Evolutionary conservation across 2,113 vertebrate genomes (phyloP).

Genomic region (Nipponia nippon): DNA sequence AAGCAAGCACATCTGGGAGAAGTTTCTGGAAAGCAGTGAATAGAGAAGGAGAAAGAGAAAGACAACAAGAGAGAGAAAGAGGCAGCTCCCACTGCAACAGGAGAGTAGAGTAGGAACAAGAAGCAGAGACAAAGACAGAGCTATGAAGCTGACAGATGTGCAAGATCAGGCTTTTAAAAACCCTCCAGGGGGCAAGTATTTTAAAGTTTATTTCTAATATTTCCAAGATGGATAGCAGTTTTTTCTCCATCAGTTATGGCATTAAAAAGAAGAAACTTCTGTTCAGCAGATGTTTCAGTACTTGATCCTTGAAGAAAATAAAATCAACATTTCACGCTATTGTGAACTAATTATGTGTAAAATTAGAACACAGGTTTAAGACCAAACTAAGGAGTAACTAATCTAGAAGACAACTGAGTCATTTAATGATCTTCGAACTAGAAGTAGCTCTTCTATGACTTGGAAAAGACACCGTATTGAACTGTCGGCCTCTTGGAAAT

Average conservation of each 20-base stretch:
- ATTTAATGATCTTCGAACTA: background rate
- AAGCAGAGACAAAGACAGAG: background rate
- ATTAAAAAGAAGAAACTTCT: background rate
- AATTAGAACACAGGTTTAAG: background rate
- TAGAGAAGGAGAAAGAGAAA: background rate
- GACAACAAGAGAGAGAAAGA: background rate
- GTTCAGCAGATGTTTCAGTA: background rate
- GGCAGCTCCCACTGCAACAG: background rate
- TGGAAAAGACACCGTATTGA: background rate
- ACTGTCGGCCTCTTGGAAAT: background rate
- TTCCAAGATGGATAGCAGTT: background rate
- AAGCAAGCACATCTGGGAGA: background rate
- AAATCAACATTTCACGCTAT: background rate
- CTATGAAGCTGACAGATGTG: background rate
- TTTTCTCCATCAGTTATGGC: background rate
- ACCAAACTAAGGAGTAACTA: background rate
- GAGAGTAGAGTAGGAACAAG: background rate
- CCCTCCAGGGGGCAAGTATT: background rate
- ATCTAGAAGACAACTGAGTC: background rate
- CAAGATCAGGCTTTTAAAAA: background rate
- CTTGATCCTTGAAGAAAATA: background rate
- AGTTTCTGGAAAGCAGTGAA: background rate
- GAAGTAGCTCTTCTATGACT: background rate
- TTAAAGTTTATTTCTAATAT: conserved; percentile 15
- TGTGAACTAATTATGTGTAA: background rate